Base-by-base conservation (phyloP, 1,140 invertebrate genomes). In the Drosophila subpulchrella region DNA sequence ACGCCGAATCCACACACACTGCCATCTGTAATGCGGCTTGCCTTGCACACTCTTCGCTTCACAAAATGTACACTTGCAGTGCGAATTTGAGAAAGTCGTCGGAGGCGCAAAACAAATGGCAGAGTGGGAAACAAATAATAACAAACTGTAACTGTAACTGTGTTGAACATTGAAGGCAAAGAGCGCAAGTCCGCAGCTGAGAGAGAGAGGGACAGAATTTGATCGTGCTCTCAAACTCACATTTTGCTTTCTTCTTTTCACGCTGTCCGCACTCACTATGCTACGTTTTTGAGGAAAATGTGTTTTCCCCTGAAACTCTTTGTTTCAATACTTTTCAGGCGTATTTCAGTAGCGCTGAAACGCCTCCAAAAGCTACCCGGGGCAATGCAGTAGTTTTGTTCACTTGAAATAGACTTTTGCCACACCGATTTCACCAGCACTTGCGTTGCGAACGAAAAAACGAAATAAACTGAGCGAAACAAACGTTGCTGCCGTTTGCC, bases 381-480 rank as follows among this genome's bases (percentile, higher is more conserved):
- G 11, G 7, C 24, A 11, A 0, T 20, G 17, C 11, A 15, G 11
- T 50, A 66, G 17, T 24, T 67, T 41, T 66, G 38, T 32, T 36
- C 17, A 32, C 60, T 67, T 50, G 2, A 66, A 65, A 67, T 50
- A 39, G 10, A 39, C 60, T 67, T 67, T 62, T 54, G 50, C 50
- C 58, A 60, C 38, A 51, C 46, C 51, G 68, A 68, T 68, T 77
- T 62, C 44, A 86, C 74, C 36, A 80, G 75, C 84, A 88, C 83
- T 89, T 88, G 83, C 72, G 83, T 53, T 73, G 57, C 50, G 55
- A 54, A 54, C 72, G 72, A 80, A 48, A 81, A 62, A 73, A 62
- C 84, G 67, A 88, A 86, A 88, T 62, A 68, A 89, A 88, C 72
- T 88, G 84, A 88, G 66, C 65, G 68, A 83, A 79, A 81, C 77